Conservation (phyloP, 1,140 invertebrate species). For the Brachionus rotundiformis region DNA sequence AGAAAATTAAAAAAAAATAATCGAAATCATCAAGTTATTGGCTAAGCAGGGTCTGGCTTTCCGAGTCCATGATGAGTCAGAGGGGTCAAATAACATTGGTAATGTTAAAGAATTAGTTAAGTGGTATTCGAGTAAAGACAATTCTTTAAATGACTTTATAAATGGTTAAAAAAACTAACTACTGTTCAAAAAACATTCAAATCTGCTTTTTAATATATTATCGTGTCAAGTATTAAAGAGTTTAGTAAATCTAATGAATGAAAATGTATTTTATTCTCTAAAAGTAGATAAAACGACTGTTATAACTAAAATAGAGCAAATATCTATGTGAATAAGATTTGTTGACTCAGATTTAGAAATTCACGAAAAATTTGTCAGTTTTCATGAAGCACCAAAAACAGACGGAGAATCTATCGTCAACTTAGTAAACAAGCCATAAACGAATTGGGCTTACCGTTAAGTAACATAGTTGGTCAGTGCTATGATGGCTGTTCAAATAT, state of each 20-base stretch:
- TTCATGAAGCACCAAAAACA: neutral
- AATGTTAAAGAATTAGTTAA: slow-evolving; percentile 26
- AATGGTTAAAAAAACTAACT: neutral
- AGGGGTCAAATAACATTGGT: neutral
- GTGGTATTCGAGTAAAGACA: neutral
- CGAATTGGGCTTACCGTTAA: neutral
- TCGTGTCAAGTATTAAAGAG: neutral
- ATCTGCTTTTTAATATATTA: neutral
- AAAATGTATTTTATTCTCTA: neutral
- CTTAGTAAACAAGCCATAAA: neutral
- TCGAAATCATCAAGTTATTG: neutral
- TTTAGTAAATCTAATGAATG: neutral
- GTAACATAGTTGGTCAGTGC: slow-evolving; percentile 6
- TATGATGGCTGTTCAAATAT: slow-evolving; percentile 26
- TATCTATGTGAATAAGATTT: slow-evolving; percentile 20
- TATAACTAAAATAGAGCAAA: slow-evolving; percentile 18
- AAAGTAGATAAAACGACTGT: slow-evolving; percentile 19
- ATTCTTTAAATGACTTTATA: neutral
- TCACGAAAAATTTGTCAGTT: slow-evolving; percentile 23
- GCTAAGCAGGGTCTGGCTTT: slow-evolving; percentile 37
- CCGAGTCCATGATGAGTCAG: neutral
- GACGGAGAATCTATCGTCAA: neutral
- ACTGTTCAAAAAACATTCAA: slow-evolving; percentile 10
- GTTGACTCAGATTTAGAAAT: neutral
- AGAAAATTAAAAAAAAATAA: slow-evolving; percentile 26